These are phyloP conservation scores for Cottoperca gobio DNA, from an alignment of 2,797 vertebrate genomes.

Conservation along the genomic window DNA sequence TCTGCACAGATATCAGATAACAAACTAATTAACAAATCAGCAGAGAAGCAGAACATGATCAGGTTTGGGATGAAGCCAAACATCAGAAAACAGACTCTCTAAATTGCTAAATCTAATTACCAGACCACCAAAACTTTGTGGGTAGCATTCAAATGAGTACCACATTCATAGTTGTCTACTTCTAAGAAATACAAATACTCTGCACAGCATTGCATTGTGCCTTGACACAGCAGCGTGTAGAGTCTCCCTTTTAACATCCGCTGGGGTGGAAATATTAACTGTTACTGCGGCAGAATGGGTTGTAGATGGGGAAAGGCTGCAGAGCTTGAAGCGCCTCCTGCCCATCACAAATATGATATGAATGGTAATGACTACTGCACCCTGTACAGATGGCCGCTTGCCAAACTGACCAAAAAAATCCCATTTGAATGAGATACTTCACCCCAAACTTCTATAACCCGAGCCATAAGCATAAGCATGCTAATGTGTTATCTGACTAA, in stretches of 20 bases:
- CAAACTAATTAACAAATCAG: constrained; percentile 23
- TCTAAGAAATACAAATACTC: constrained; percentile 20
- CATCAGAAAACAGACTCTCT: constrained; percentile 27
- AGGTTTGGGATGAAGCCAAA: constrained; percentile 37
- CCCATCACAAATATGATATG: constrained; percentile 35
- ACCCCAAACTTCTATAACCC: constrained; percentile 16
- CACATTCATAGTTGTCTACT: constrained; percentile 1
- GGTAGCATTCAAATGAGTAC: not conserved
- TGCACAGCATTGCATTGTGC: not conserved
- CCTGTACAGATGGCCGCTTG: constrained; percentile 16
- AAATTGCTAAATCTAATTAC: constrained; percentile 28
- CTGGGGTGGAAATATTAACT: constrained; percentile 38
- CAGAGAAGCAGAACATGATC: constrained; percentile 18
- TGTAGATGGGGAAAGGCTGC: not conserved
- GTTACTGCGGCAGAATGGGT: constrained; percentile 20
- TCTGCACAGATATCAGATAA: constrained; percentile 12
- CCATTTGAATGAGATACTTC: constrained; percentile 30
- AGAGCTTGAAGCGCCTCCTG: constrained; percentile 11
- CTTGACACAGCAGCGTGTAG: constrained; percentile 35
- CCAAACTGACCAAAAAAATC: constrained; percentile 26
- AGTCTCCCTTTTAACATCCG: constrained; percentile 6
- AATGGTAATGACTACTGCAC: constrained; percentile 53
- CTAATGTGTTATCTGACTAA: constrained; percentile 2
- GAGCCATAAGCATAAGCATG: not conserved
- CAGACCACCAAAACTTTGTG: constrained; percentile 24